These are phyloP conservation scores for Bombus polaris DNA, from an alignment of 1,140 invertebrate genomes.

Conservation along the genomic window DNA sequence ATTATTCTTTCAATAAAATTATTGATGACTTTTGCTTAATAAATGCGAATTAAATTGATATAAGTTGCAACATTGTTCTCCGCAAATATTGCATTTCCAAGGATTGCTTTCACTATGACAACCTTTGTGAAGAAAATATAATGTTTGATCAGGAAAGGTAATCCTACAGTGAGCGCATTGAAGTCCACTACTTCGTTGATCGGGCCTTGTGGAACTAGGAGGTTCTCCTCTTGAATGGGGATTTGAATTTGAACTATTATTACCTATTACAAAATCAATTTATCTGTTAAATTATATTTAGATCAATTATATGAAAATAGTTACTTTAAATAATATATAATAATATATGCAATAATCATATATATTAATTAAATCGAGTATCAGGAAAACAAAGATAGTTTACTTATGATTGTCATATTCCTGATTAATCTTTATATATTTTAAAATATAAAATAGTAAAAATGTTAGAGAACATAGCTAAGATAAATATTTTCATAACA, in stretches of 20 bases:
- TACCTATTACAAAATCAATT: conserved; percentile 55
- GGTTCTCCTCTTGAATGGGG: conserved; percentile 78
- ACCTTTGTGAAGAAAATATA: conserved; percentile 98
- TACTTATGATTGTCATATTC: not conserved
- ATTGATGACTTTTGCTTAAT: conserved; percentile 94
- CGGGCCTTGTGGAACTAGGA: conserved; percentile 80
- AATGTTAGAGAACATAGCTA: not conserved
- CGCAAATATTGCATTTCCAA: conserved; percentile 99
- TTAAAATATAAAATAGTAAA: not conserved
- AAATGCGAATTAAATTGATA: conserved; percentile 99
- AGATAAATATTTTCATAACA: not conserved
- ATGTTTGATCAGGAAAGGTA: conserved; percentile 96
- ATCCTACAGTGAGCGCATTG: conserved; percentile 96
- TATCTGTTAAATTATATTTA: not conserved
- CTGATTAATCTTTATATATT: not conserved
- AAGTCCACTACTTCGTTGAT: conserved; percentile 83
- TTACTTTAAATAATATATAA: not conserved
- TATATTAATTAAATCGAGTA: not conserved
- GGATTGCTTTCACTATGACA: conserved; percentile 98
- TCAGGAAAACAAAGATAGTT: not conserved
- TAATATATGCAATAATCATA: no score
- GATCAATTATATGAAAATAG: not conserved
- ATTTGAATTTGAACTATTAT: conserved; percentile 71
- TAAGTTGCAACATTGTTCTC: conserved; percentile 94
- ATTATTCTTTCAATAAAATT: conserved; percentile 42